These are phyloP conservation scores for Myotis yumanensis DNA, from an alignment of 2,113 vertebrate genomes.

Conservation along the genomic window DNA sequence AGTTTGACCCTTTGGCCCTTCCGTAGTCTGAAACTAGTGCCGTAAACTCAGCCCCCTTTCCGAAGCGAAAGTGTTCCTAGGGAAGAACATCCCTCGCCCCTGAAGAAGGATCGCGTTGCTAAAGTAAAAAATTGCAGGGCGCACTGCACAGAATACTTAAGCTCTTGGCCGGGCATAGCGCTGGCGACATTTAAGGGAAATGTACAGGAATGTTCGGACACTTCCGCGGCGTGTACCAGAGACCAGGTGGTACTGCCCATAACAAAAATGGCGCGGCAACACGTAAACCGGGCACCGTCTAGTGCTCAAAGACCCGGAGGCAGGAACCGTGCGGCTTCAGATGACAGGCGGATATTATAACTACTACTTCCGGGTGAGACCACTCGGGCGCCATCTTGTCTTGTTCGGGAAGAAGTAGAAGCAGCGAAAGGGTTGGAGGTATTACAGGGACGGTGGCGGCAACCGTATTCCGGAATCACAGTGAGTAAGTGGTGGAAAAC, in stretches of 20 bases:
- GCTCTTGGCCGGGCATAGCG: neutral
- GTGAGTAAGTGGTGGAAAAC: constrained; percentile 61
- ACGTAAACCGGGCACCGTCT: rapidly evolving
- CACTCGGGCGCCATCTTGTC: constrained; percentile 85
- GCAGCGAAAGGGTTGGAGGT: constrained; percentile 70
- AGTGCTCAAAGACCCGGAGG: rapidly evolving
- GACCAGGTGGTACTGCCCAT: constrained; percentile 47
- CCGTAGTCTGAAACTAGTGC: neutral
- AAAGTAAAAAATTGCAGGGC: neutral
- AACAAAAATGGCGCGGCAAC: constrained; percentile 75
- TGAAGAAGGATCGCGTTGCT: neutral
- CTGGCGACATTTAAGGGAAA: neutral
- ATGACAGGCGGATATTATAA: constrained; percentile 68
- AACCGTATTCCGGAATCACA: constrained; percentile 59
- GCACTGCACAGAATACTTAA: neutral
- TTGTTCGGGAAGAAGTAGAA: constrained; percentile 82
- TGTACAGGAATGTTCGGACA: neutral
- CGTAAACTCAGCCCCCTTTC: neutral
- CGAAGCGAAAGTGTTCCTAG: neutral
- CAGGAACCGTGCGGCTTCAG: constrained; percentile 43
- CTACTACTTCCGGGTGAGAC: constrained; percentile 81
- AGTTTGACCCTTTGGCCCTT: neutral
- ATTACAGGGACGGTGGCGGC: constrained; percentile 62
- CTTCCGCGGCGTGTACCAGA: rapidly evolving
- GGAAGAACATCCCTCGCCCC: neutral